Conservation (phyloP, 2,113 vertebrate species). For the Tympanuchus pallidicinctus region DNA sequence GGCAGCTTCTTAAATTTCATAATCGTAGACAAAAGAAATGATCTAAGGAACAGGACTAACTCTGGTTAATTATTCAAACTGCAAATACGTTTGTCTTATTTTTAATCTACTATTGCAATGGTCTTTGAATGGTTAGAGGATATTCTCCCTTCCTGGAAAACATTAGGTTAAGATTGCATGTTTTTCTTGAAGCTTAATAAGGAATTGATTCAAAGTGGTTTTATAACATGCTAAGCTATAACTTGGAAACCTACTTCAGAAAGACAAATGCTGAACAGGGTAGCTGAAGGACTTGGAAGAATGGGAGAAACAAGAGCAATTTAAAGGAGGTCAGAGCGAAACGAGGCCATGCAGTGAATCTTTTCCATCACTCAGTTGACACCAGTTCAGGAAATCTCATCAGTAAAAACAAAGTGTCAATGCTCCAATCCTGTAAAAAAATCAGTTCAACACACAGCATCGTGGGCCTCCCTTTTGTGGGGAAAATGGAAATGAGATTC, state of each 20-base stretch:
- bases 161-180: not conserved
- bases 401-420: not conserved
- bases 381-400: not conserved
- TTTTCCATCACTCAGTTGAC: not conserved
- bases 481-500: not conserved
- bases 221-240: not conserved
- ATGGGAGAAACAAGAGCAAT: not conserved
- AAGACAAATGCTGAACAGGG: not conserved
- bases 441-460: not conserved
- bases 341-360: not conserved
- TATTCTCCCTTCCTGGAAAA: not conserved
- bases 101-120: not conserved
- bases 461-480: not conserved
- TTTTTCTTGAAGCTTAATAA: not conserved
- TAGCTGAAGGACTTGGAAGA: not conserved
- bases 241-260: not conserved
- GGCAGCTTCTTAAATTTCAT: not conserved
- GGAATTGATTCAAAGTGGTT: not conserved
- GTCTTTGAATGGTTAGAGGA: not conserved
- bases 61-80: not conserved
- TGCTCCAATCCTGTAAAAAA: not conserved
- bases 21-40: not conserved
- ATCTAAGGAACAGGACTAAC: not conserved
- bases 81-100: not conserved
- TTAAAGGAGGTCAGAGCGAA: not conserved